Percentiles rank a stretch among this genome's conserved stretches.
Evolutionary conservation across 2,888 invertebrate species (phyloP).

Genomic region (Drosophila multiciliata): DNA sequence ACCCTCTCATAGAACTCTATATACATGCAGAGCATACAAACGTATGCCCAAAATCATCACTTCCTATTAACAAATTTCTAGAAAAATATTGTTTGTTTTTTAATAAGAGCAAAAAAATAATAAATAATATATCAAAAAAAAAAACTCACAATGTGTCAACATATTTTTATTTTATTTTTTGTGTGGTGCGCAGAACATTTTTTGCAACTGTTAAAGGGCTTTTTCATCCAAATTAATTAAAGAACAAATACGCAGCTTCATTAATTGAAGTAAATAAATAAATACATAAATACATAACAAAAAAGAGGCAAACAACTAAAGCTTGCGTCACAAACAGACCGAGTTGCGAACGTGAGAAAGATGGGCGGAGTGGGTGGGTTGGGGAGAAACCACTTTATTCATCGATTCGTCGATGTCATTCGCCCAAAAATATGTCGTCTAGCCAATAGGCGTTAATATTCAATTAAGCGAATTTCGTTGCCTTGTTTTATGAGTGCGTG

Average conservation of each 20-base stretch:
- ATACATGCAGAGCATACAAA: neutral
- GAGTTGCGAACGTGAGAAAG: slow-evolving; percentile 40
- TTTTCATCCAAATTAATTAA: slow-evolving; percentile 62
- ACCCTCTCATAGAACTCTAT: slow-evolving; percentile 2
- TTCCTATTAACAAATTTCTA: neutral
- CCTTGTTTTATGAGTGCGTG: slow-evolving; percentile 2
- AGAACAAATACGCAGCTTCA: slow-evolving; percentile 67
- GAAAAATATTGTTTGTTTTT: neutral
- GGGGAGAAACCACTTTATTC: slow-evolving; percentile 26
- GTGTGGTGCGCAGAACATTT: slow-evolving; percentile 5
- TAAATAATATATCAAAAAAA: no score
- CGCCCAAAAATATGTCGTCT: slow-evolving; percentile 54
- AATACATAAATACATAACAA: slow-evolving; percentile 10
- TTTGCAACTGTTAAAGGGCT: slow-evolving; percentile 36
- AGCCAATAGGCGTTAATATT: slow-evolving; percentile 73
- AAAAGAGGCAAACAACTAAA: slow-evolving; percentile 12
- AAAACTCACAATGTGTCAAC: neutral
- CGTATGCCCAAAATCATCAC: neutral
- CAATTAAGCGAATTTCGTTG: slow-evolving; percentile 67
- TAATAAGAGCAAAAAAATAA: neutral
- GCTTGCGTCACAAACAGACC: slow-evolving; percentile 23
- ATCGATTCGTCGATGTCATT: slow-evolving; percentile 44
- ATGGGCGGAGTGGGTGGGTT: slow-evolving; percentile 16
- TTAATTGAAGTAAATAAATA: slow-evolving; percentile 74
- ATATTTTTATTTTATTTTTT: neutral